Base-by-base conservation (phyloP, 1,140 invertebrate species). In the Anastrepha obliqua region DNA sequence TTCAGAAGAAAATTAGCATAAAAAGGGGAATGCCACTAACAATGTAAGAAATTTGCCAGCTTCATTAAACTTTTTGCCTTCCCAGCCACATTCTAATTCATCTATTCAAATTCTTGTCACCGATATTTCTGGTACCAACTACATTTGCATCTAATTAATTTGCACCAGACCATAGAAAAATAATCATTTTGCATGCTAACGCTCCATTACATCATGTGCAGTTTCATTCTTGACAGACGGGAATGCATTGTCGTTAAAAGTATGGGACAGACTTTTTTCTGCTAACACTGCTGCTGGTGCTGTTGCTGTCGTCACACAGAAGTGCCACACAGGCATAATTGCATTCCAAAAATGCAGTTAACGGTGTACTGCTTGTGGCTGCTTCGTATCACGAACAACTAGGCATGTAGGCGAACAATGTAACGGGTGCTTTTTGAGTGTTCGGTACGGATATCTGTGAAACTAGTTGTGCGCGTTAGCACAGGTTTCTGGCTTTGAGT, bases 291-390 rank as follows among this genome's bases (percentile, higher is more conserved):
- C 44, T n/a, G 3, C 44, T n/a, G 5, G 15, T n/a, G 3, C 44
- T 64, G 4, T 64, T 64, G 5, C 17, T 64, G 17, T 13, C 17
- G 17, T 64, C 17, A 13, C 60, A 64, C 60, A n/a, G 17, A 5
- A 74, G 47, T 47, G n/a, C 70, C 70, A 42, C 70, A 74, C 70
- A 74, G 42, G 3, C 7, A 39, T n/a, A 74, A 74, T 44, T 51
- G 17, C 44, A 74, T 74, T 74, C 6, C 0, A 51, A 47, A 51
- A 51, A 15, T 74, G 44, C 70, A 74, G 44, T 11, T 74, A 74
- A 74, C 70, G 39, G 70, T 74, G 70, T 42, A 42, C 39, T 74
- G 70, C 39, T 74, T 15, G 47, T 74, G 70, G 42, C 11, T 44
- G 70, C 15, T 47, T 44, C 17, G 44, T 47, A 42, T 74, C 70